phyloP scores from a whole-genome alignment of 2,113 vertebrate genomes.

The Pungitius pungitius region DNA sequence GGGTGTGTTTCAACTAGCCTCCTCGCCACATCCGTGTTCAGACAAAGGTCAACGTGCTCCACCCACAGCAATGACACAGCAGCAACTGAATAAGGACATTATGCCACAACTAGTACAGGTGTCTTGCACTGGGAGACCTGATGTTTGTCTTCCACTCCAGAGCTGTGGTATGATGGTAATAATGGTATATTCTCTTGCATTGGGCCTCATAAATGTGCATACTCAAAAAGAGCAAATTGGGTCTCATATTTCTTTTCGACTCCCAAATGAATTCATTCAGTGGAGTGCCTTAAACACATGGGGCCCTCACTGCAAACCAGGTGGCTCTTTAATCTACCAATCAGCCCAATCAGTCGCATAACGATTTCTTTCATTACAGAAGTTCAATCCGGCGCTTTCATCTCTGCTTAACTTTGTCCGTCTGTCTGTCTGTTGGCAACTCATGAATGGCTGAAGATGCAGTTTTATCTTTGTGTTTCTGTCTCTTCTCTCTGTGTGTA shows the following conservation, averaged over 20 bases:
- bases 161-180: slow-evolving; percentile 35
- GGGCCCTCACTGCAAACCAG: neutral
- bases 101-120: neutral
- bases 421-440: slow-evolving; percentile 56
- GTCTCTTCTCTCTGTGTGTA: slow-evolving; percentile 77
- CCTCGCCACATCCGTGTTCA: slow-evolving; percentile 18
- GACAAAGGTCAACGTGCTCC: neutral
- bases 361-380: slow-evolving; percentile 43
- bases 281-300: neutral
- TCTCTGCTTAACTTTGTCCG: slow-evolving; percentile 50
- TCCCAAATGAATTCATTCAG: neutral
- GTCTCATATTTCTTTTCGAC: slow-evolving; percentile 13
- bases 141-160: slow-evolving; percentile 26
- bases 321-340: slow-evolving; percentile 57
- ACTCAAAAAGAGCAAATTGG: neutral
- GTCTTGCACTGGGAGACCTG: slow-evolving; percentile 56
- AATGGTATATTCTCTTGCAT: slow-evolving; percentile 27
- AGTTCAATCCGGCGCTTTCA: slow-evolving; percentile 49
- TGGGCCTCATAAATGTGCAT: neutral
- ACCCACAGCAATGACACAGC: neutral
- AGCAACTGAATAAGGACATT: neutral
- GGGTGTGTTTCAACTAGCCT: slow-evolving; percentile 72
- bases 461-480: slow-evolving; percentile 80
- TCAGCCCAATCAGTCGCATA: slow-evolving; percentile 29
- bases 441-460: slow-evolving; percentile 67